A percentile compares a stretch with the other conserved stretches of the same genome.
Conservation (phyloP, 2,113 vertebrate species). For the Phasianus colchicus region DNA sequence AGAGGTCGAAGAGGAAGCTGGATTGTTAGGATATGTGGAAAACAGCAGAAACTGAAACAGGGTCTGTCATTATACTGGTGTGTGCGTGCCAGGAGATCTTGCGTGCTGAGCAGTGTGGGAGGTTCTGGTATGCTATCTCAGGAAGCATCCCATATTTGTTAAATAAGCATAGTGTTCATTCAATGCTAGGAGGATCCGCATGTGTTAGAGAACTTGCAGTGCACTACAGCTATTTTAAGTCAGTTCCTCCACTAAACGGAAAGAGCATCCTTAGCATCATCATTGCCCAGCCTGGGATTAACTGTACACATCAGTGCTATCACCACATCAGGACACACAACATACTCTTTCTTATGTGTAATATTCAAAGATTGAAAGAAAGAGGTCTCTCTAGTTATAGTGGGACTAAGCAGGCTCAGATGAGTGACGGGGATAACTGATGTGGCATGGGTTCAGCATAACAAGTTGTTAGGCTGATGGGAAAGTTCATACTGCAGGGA, state of each 20-base stretch:
- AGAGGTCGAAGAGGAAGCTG: neutral
- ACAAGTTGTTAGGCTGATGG: neutral
- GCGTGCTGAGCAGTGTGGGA: neutral
- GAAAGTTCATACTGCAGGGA: neutral
- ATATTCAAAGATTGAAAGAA: neutral
- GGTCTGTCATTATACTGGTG: neutral
- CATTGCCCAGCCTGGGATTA: neutral
- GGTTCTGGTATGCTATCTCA: neutral
- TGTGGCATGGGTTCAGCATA: neutral
- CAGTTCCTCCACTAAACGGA: neutral
- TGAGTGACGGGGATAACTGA: neutral
- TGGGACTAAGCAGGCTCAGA: neutral
- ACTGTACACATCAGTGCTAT: rapidly evolving
- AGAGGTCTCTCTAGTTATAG: rapidly evolving
- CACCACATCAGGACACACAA: rapidly evolving
- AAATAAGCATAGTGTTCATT: neutral
- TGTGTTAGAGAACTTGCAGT: neutral
- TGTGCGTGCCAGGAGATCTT: neutral
- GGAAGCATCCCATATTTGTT: neutral
- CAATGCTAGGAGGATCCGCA: neutral
- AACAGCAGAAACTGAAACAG: neutral
- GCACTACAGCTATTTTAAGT: neutral
- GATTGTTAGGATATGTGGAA: neutral
- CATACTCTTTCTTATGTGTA: rapidly evolving
- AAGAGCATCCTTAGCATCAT: neutral